phyloP scores from a whole-genome alignment of 2,797 vertebrate species.

The Coluber constrictor region DNA sequence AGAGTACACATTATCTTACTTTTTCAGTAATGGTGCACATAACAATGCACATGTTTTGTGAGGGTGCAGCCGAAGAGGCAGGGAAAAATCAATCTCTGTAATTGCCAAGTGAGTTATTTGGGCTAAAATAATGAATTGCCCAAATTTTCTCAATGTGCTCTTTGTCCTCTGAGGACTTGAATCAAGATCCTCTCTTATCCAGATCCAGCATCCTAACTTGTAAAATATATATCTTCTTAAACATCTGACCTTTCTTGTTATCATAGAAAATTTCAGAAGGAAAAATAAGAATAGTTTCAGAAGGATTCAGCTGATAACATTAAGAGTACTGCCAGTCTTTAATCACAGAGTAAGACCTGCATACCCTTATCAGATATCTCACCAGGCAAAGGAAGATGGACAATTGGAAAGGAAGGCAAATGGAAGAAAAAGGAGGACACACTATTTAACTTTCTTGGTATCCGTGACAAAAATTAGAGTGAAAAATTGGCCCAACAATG shows the following conservation, averaged over 20 bases:
- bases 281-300: no score
- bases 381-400: no score
- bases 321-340: no score
- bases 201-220: background rate
- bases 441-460: no score
- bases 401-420: no score
- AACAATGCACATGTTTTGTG: background rate
- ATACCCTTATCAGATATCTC: no score
- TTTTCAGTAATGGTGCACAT: background rate
- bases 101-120: background rate
- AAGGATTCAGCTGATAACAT: no score
- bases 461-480: no score
- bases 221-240: background rate
- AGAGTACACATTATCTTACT: background rate
- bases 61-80: background rate
- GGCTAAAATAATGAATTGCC: background rate
- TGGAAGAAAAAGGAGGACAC: no score
- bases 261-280: background rate
- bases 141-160: background rate
- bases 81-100: background rate
- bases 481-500: no score
- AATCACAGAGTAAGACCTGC: no score
- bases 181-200: background rate
- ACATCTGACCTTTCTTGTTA: background rate
- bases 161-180: no score